phyloP scores from a whole-genome alignment of 2,888 invertebrate genomes.

The Sepiola atlantica region DNA sequence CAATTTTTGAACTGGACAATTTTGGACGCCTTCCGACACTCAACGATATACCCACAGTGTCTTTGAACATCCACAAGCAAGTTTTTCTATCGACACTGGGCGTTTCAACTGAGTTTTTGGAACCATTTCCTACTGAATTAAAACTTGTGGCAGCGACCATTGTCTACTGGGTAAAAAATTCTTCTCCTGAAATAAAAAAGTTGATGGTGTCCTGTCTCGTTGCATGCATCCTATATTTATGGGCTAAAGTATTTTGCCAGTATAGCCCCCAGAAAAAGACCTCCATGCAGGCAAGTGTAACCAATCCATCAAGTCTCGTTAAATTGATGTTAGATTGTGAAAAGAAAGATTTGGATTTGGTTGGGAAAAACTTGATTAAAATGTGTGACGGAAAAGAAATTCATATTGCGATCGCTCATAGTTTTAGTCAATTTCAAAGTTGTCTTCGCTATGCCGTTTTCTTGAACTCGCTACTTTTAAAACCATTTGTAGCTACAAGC shows the following conservation, averaged over 20 bases:
- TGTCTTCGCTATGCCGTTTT: slow-evolving; percentile 63
- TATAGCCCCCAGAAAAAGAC: background rate
- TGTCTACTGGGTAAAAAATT: slow-evolving; percentile 60
- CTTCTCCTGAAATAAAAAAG: slow-evolving; percentile 58
- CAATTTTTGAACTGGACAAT: slow-evolving; percentile 51
- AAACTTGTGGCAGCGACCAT: slow-evolving; percentile 53
- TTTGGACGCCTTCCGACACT: slow-evolving; percentile 54
- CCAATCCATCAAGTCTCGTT: background rate
- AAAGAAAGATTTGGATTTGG: slow-evolving; percentile 36
- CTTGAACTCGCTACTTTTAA: slow-evolving; percentile 69
- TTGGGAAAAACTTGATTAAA: slow-evolving; percentile 54
- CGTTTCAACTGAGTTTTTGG: background rate
- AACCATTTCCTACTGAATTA: slow-evolving; percentile 48
- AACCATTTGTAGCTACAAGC: slow-evolving; percentile 54
- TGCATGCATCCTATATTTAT: slow-evolving; percentile 53
- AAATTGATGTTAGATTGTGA: background rate
- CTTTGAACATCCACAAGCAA: slow-evolving; percentile 44
- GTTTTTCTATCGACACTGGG: slow-evolving; percentile 50
- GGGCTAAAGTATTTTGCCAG: slow-evolving; percentile 43
- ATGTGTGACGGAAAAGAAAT: slow-evolving; percentile 49
- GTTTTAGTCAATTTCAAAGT: slow-evolving; percentile 72
- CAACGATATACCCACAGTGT: slow-evolving; percentile 49
- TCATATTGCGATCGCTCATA: slow-evolving; percentile 61
- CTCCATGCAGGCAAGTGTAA: background rate
- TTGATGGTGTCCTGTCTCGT: slow-evolving; percentile 56